Base-by-base conservation (phyloP, 1,140 invertebrate genomes). In the Pollicipes pollicipes region DNA sequence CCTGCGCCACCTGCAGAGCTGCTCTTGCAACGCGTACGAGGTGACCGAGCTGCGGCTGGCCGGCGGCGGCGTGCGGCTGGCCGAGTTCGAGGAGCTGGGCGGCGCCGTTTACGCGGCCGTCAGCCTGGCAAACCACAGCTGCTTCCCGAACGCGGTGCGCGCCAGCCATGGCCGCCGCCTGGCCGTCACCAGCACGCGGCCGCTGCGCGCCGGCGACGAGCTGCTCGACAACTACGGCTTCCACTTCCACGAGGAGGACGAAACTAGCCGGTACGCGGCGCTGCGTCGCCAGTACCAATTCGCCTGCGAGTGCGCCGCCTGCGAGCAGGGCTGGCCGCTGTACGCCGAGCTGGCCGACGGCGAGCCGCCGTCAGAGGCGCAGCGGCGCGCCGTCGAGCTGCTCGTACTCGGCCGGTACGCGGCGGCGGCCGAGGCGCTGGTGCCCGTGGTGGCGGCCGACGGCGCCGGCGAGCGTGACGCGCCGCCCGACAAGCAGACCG, bases 21-120 rank as follows among this genome's bases (percentile, higher is more conserved):
- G 84, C 31, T 83, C 84, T 30, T 87, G 85, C 75, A 87, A 87
- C 78, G 85, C 85, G 37, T 86, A 87, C 75, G 85, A 86, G 75
- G 82, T 87, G 28, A 82, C 83, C 28, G 83, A 85, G 72, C 80
- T 85, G 67, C 70, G 78, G 3, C 74, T 80, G 35, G 45, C 74
- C n/a, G 78, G 74, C 10, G 76, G 76, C 68, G 74, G 78, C 29
- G 77, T 79, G 74, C 77, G 79, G 69, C 66, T 63, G 63, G 71
- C 67, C 26, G 74, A 74, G 21, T 78, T 79, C 26, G 75, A 79
- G 26, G 82, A 82, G 73, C 74, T 87, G 30, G 85, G 85, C 13
- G 85, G 85, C 4, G 85, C 82, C 17, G 82, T 85, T 69, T 87
- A 85, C 72, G 77, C 83, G 3, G 82, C 83, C 0, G 80, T 87